Percentiles rank a stretch among this genome's conserved stretches.
These are phyloP conservation scores for Acleris literana DNA, from an alignment of 2,888 invertebrate species.

Conservation along the genomic window DNA sequence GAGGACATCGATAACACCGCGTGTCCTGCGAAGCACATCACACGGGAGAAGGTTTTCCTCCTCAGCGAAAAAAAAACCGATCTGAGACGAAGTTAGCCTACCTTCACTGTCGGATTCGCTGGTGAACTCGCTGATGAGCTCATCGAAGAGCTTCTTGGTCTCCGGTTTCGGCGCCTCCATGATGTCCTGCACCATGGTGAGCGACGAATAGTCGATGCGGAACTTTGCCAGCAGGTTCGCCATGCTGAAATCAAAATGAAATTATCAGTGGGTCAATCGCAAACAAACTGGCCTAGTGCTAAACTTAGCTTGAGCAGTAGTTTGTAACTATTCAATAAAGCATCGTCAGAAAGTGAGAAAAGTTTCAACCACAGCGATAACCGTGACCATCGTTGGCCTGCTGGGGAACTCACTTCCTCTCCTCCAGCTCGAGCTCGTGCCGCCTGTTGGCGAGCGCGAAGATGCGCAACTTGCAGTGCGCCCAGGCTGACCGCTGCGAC, in stretches of 20 bases:
- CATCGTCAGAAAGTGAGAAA: too few species aligned
- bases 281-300: too few species aligned
- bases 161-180: conserved; percentile 90
- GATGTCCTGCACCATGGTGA: conserved; percentile 96
- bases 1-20: too few species aligned
- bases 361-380: too few species aligned
- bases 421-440: conserved; percentile 90
- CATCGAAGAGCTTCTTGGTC: conserved; percentile 89
- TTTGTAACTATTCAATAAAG: too few species aligned
- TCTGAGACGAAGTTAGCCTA: conserved; percentile 32
- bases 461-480: conserved; percentile 89
- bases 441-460: conserved; percentile 93
- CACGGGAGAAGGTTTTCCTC: too few species aligned
- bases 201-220: conserved; percentile 95
- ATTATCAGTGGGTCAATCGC: not conserved
- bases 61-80: too few species aligned
- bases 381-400: too few species aligned
- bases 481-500: conserved; percentile 90
- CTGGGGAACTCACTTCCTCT: conserved; percentile 87
- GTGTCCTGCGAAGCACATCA: too few species aligned
- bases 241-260: conserved; percentile 87
- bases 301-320: too few species aligned
- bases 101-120: conserved; percentile 65
- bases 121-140: conserved; percentile 87
- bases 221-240: conserved; percentile 96